Conservation (phyloP, 2,888 invertebrate genomes). For the Caenorhabditis sp. region DNA sequence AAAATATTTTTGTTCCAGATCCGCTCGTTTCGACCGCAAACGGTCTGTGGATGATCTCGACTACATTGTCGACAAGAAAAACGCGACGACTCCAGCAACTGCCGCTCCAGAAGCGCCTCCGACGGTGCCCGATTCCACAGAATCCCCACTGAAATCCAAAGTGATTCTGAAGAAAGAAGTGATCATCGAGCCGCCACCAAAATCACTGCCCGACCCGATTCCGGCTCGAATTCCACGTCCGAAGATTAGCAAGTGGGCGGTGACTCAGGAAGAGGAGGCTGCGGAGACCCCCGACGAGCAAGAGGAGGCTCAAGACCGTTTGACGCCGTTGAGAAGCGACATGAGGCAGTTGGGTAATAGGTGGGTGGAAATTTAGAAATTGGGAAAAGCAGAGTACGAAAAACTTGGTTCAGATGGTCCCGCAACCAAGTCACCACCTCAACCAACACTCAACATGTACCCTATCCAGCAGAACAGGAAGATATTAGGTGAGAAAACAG, state of each 20-base stretch:
- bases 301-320: constrained; percentile 78
- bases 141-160: constrained; percentile 77
- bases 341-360: constrained; percentile 62
- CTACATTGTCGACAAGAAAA: constrained; percentile 80
- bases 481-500: constrained; percentile 53
- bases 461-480: constrained; percentile 31
- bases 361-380: constrained; percentile 16
- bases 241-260: constrained; percentile 78
- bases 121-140: constrained; percentile 64
- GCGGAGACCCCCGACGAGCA: constrained; percentile 76
- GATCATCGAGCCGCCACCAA: constrained; percentile 43
- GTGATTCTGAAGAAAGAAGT: constrained; percentile 79
- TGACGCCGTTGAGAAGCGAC: constrained; percentile 76
- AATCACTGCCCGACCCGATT: constrained; percentile 78
- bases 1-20: constrained; percentile 32
- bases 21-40: constrained; percentile 69
- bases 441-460: constrained; percentile 28
- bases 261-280: constrained; percentile 63
- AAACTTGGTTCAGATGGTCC: constrained; percentile 38
- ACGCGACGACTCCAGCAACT: constrained; percentile 17
- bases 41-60: constrained; percentile 76
- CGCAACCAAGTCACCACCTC: constrained; percentile 34
- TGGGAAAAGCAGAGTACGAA: not conserved
- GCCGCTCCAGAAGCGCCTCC: constrained; percentile 58
- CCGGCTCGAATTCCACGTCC: constrained; percentile 82